These are phyloP conservation scores for Adelphocoris suturalis DNA, from an alignment of 2,888 invertebrate species.

Conservation along the genomic window DNA sequence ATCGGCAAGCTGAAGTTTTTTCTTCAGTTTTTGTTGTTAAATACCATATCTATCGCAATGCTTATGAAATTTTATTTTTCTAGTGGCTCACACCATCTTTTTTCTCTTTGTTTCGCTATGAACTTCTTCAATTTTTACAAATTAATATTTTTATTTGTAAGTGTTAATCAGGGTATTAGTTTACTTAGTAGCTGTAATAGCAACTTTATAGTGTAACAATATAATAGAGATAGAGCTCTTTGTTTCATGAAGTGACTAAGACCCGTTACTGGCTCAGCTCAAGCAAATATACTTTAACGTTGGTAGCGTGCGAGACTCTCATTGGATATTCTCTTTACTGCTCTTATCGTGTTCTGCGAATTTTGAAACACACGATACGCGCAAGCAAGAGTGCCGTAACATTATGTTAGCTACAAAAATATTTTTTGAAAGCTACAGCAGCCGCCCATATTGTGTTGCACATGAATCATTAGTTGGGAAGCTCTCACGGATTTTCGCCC, in stretches of 20 bases:
- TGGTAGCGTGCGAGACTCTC: conserved; percentile 18
- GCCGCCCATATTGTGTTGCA: not conserved
- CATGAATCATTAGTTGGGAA: not conserved
- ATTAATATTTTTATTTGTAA: no score
- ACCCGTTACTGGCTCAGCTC: not conserved
- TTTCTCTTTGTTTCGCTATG: no score
- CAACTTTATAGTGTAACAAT: not conserved
- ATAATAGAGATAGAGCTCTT: not conserved
- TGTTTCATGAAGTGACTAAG: not conserved
- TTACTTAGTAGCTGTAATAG: no score
- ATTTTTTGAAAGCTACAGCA: not conserved
- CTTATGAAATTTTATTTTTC: no score
- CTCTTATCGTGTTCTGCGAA: conserved; percentile 41
- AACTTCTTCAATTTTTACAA: no score
- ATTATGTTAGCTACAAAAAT: not conserved
- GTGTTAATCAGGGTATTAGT: no score
- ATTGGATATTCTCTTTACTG: conserved; percentile 29
- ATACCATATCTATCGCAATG: no score
- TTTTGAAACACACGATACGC: conserved; percentile 17
- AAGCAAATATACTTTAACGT: conserved; percentile 5
- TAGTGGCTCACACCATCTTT: no score
- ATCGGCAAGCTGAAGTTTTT: no score
- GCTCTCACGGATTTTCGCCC: not conserved
- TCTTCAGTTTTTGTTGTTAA: no score
- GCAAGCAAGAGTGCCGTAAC: not conserved